These are phyloP conservation scores for Hydrolagus colliei DNA, from an alignment of 2,797 vertebrate genomes.

Conservation along the genomic window DNA sequence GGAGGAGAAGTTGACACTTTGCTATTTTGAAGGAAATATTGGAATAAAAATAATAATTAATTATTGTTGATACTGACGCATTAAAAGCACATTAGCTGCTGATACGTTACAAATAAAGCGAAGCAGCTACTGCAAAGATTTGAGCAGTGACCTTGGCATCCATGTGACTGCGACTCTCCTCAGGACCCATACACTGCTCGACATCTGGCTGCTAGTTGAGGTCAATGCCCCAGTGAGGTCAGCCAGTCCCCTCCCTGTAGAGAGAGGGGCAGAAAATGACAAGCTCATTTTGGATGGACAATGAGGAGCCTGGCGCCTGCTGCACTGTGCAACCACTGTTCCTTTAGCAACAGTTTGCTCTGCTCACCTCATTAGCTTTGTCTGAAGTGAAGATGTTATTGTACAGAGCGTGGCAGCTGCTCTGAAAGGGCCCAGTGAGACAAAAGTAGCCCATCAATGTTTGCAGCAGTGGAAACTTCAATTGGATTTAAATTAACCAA, in stretches of 20 bases:
- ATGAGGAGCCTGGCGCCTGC: conserved; percentile 36
- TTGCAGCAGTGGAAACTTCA: conserved; percentile 25
- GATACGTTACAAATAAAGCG: not conserved
- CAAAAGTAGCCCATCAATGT: conserved; percentile 22
- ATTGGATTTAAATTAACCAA: conserved; percentile 29
- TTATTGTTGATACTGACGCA: not conserved
- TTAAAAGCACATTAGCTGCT: not conserved
- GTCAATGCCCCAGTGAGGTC: conserved; percentile 32
- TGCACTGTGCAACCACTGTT: conserved; percentile 14
- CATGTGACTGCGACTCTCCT: conserved; percentile 39
- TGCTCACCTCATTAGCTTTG: conserved; percentile 37
- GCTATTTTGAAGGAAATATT: not conserved
- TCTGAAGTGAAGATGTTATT: conserved; percentile 33
- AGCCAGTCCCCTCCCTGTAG: conserved; percentile 33
- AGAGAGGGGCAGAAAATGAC: conserved; percentile 35
- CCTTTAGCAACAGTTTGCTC: conserved; percentile 33
- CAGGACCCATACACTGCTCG: conserved; percentile 44
- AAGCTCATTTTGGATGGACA: conserved; percentile 36
- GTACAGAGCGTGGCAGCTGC: conserved; percentile 36
- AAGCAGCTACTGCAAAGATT: not conserved
- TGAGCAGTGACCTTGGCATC: conserved; percentile 39
- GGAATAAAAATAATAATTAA: not conserved
- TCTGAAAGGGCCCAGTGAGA: conserved; percentile 34
- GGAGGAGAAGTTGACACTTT: not conserved
- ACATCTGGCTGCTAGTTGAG: conserved; percentile 47